Percentiles rank a stretch among this genome's conserved stretches.
Conservation (phyloP, 2,888 invertebrate genomes). For the Cetonia aurata region DNA sequence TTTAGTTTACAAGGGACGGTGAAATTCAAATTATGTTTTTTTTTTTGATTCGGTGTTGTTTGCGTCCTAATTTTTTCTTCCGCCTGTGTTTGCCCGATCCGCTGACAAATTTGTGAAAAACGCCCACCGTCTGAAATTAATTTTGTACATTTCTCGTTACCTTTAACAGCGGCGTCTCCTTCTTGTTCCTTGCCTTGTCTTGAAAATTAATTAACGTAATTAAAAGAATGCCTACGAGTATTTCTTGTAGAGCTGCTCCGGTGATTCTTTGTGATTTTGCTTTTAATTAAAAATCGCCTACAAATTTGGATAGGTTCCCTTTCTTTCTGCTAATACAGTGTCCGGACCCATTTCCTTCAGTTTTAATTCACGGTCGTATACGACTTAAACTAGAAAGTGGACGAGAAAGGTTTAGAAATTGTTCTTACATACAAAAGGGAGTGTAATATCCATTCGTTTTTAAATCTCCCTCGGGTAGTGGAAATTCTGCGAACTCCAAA, state of each 20-base stretch:
- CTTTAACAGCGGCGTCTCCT: conserved; percentile 1
- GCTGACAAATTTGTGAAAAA: conserved; percentile 31
- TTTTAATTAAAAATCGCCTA: conserved; percentile 40
- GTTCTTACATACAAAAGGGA: conserved; percentile 28
- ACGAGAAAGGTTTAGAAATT: conserved; percentile 23
- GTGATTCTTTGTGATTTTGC: conserved; percentile 27
- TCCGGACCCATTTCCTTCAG: conserved; percentile 19
- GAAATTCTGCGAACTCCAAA: conserved; percentile 39
- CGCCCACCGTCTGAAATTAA: conserved; percentile 23
- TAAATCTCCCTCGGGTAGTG: conserved; percentile 26
- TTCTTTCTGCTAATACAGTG: conserved; percentile 14
- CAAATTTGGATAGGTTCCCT: conserved; percentile 25
- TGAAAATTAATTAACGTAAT: conserved; percentile 37
- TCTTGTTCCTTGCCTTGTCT: neutral
- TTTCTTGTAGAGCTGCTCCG: conserved; percentile 15
- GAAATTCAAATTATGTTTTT: conserved; percentile 23
- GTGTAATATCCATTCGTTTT: conserved; percentile 42
- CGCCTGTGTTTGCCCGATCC: neutral
- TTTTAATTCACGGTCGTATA: conserved; percentile 24
- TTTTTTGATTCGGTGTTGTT: conserved; percentile 23
- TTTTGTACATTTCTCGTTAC: conserved; percentile 37
- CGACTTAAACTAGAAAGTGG: conserved; percentile 15
- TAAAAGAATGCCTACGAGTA: conserved; percentile 39
- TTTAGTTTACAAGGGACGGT: neutral
- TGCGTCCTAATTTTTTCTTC: neutral